Base-by-base conservation (phyloP, 2,113 vertebrate species). In the Nerophis lumbriciformis region DNA sequence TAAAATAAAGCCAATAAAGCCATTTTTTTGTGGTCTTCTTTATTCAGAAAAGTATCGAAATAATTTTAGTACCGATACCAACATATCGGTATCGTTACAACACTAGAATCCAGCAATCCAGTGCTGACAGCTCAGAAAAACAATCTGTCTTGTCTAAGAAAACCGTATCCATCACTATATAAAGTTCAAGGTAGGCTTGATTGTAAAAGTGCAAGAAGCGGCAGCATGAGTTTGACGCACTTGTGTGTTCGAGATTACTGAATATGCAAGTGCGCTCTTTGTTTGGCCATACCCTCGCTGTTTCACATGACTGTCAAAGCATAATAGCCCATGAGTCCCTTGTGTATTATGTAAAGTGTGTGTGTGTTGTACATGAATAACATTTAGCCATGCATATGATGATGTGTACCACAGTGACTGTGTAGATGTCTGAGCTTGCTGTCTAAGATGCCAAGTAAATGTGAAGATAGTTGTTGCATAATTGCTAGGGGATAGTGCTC, bases 381-480 rank as follows among this genome's bases (percentile, higher is more conserved):
- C 38, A 61, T 59, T 66, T 49, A 37, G 53, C 37, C 45, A 45
- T 59, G 37, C 54, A 53, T 79, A 49, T 67, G 55, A 71, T 45
- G 59, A 38, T 51, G 59, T 53, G 50, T 48, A 39, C 28, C 44
- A 59, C 53, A 10, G 50, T 59, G 51, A 35, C 10, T 59, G 38
- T 50, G 10, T 47, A 54, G 42, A 65, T 56, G 65, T 66, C 47
- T 58, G 47, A 21, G 54, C 19, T 10, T 61, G 59, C 53, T 35
- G 48, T 49, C 37, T 35, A 14, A 49, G 67, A 21, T 53, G 70
- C 63, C 68, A 62, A 59, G 53, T 52, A 35, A 69, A 66, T 75
- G 73, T 82, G 64, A 72, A 76, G 62, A 72, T 68, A 62, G 78
- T 56, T 79, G 70, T 80, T 77, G 71, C 83, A 77, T 75, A 78